phyloP scores from a whole-genome alignment of 2,113 vertebrate species.

The Anoura caudifer region DNA sequence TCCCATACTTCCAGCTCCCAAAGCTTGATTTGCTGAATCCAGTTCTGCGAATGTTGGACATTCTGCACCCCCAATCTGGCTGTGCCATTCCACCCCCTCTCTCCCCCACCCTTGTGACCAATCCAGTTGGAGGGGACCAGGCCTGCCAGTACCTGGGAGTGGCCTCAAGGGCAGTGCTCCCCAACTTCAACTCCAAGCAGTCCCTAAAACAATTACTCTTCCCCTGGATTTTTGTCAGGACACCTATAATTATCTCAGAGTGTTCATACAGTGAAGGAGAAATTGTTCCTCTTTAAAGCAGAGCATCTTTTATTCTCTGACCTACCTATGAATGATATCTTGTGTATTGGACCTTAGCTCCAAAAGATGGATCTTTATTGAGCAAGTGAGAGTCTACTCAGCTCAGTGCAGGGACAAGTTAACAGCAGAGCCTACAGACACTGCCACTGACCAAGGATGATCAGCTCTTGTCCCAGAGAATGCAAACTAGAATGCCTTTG shows the following conservation, averaged over 20 bases:
- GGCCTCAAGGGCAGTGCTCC: not conserved
- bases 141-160: accelerated
- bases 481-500: not conserved
- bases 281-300: not conserved
- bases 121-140: not conserved
- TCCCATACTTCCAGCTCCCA: not conserved
- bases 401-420: not conserved
- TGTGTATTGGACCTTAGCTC: not conserved
- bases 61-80: not conserved
- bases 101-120: not conserved
- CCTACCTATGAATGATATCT: not conserved
- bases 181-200: slow-evolving; percentile 30
- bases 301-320: not conserved
- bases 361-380: not conserved
- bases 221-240: slow-evolving; percentile 64
- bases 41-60: not conserved
- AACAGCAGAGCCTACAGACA: not conserved
- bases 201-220: slow-evolving; percentile 75
- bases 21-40: not conserved
- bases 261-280: slow-evolving; percentile 66
- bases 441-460: not conserved
- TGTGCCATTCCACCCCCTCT: too few relatives aligned
- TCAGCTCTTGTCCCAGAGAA: not conserved
- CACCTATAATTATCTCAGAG: slow-evolving; percentile 55
- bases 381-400: not conserved